Base-by-base conservation (phyloP, 2,113 vertebrate genomes). In the Scomber scombrus region DNA sequence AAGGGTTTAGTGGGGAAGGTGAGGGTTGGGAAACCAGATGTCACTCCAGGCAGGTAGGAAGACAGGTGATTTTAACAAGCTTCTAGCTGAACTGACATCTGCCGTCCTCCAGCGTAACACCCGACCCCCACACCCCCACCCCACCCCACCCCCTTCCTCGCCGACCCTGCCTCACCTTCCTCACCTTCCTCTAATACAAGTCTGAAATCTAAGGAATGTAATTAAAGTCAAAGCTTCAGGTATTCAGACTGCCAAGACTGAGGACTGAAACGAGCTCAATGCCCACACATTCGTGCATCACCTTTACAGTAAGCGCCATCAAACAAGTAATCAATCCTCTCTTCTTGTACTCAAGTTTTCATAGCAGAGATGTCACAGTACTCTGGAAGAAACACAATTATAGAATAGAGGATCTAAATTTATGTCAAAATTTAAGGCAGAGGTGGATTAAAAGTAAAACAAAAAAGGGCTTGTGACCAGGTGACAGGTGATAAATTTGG, bases 1-100 rank as follows among this genome's bases (percentile, higher is more conserved):
- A 29, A 75, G 68, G 74, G 75, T 84, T 85, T 57, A 67, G 63
- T 18, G n/a, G 78, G 78, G 85, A 70, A 81, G 78, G 51, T 62
- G 70, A 82, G 26, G 40, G 46, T 47, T 77, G 79, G 88, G 84
- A 89, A 92, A 94, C 74, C 92, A 93, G 93, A 69, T 94, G 93
- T 92, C 81, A 81, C 81, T 82, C 72, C 11, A 34, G 78, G 85
- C 87, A 87, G 79, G 71, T 82, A 87, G 77, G 86, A 82, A 85
- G 85, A 82, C 87, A 81, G 76, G 88, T 90, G 75, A 92, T 80
- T 87, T 91, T 88, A 93, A 91, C 88, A 85, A 85, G 89, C 81
- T 81, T 75, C 67, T 73, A 56, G 72, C 80, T 19, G n/a, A 81
- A 85, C 84, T 76, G 84, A 91, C 72, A 84, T 76, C 67, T 15